Conservation (phyloP, 2,797 vertebrate genomes). For the Acomys russatus region DNA sequence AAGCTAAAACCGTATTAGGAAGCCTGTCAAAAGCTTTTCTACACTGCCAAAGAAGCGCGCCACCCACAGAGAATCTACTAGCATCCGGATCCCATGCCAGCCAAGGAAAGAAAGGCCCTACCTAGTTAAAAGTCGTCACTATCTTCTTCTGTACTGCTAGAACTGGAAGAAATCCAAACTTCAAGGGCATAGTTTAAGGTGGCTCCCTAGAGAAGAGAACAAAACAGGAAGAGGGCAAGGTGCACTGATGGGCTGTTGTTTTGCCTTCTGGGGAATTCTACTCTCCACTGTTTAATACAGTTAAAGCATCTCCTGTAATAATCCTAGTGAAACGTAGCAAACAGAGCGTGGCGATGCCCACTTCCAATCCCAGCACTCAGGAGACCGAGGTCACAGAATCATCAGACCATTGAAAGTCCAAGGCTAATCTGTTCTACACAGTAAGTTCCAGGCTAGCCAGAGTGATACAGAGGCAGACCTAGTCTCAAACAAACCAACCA, state of each 20-base stretch:
- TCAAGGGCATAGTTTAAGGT: conserved; percentile 67
- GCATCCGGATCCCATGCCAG: not conserved
- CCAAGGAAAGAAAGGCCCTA: conserved; percentile 55
- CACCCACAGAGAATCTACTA: not conserved
- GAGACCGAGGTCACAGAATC: not conserved
- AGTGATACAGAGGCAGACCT: not conserved
- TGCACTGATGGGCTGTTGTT: not conserved
- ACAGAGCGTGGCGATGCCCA: not conserved
- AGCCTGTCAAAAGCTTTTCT: conserved; percentile 46
- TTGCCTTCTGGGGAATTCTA: conserved; percentile 36
- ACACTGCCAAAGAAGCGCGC: conserved; percentile 23
- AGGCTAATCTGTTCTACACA: not conserved
- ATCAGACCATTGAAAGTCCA: not conserved
- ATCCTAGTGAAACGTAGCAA: conserved; percentile 44
- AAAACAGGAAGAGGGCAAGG: not conserved
- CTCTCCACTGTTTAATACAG: conserved; percentile 43
- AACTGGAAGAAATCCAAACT: conserved; percentile 59
- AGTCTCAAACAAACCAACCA: not conserved
- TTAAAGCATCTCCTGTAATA: conserved; percentile 51
- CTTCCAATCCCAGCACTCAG: not conserved
- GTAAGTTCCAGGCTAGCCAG: not conserved
- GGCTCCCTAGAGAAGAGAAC: conserved; percentile 39
- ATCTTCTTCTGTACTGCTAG: conserved; percentile 51
- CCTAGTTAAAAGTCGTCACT: conserved; percentile 48
- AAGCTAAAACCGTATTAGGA: conserved; percentile 41